phyloP scores from a whole-genome alignment of 2,888 invertebrate species.

The Spialia ferax region DNA sequence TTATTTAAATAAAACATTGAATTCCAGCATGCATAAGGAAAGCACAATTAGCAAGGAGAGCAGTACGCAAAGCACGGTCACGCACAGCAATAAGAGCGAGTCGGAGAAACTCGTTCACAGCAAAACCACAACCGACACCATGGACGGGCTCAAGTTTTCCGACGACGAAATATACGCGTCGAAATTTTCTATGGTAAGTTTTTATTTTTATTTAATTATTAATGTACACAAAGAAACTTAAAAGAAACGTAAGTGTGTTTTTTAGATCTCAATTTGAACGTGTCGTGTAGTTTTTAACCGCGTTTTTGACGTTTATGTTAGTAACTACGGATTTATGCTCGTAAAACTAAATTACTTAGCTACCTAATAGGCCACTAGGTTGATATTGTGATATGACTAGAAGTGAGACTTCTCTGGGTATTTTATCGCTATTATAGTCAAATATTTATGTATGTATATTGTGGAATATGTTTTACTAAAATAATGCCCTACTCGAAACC shows the following conservation, averaged over 20 bases:
- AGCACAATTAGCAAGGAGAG: constrained; percentile 72
- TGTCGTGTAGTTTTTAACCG: no score
- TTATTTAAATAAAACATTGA: constrained; percentile 37
- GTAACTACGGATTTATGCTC: no score
- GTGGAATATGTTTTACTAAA: no score
- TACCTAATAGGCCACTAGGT: no score
- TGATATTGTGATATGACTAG: no score
- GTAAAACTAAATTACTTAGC: no score
- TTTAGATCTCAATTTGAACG: no score
- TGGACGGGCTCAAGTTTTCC: constrained; percentile 58
- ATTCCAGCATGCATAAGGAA: constrained; percentile 78
- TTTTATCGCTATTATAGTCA: no score
- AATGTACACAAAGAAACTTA: neutral
- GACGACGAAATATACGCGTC: constrained; percentile 33
- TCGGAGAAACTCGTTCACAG: constrained; percentile 72
- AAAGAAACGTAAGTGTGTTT: neutral
- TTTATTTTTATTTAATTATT: neutral
- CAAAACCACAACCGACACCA: constrained; percentile 66
- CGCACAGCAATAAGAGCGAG: constrained; percentile 75
- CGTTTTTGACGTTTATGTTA: no score
- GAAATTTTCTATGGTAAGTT: constrained; percentile 28
- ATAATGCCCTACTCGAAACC: no score
- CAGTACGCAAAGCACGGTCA: constrained; percentile 71
- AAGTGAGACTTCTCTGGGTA: no score
- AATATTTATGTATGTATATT: no score